Conservation (phyloP, 1,140 invertebrate species). For the Aphis gossypii region DNA sequence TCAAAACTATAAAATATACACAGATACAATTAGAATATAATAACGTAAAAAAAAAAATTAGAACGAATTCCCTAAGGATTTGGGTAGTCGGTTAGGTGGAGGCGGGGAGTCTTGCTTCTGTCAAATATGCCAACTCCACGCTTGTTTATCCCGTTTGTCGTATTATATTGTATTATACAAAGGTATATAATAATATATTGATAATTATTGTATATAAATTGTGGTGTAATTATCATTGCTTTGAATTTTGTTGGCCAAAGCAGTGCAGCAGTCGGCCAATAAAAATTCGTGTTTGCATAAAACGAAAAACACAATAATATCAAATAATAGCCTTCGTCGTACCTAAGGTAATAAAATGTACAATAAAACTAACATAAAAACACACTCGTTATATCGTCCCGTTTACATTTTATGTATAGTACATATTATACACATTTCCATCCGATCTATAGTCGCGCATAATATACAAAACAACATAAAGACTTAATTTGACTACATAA, state of each 20-base stretch:
- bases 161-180: background rate
- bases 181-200: background rate
- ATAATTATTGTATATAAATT: background rate
- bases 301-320: constrained; percentile 4
- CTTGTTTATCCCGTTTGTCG: background rate
- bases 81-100: too few species aligned
- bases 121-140: background rate
- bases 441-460: background rate
- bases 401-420: background rate
- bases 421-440: background rate
- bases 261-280: background rate
- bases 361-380: constrained; percentile 30
- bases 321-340: background rate
- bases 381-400: background rate
- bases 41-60: background rate
- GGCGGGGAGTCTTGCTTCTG: background rate
- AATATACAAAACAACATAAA: background rate
- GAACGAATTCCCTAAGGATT: background rate
- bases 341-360: background rate
- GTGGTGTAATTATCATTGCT: background rate
- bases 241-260: background rate
- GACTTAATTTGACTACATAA: background rate
- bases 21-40: background rate
- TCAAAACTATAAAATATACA: too few species aligned
- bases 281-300: constrained; percentile 7